Conservation (phyloP, 2,113 vertebrate species). For the Sebastes schlegelii region DNA sequence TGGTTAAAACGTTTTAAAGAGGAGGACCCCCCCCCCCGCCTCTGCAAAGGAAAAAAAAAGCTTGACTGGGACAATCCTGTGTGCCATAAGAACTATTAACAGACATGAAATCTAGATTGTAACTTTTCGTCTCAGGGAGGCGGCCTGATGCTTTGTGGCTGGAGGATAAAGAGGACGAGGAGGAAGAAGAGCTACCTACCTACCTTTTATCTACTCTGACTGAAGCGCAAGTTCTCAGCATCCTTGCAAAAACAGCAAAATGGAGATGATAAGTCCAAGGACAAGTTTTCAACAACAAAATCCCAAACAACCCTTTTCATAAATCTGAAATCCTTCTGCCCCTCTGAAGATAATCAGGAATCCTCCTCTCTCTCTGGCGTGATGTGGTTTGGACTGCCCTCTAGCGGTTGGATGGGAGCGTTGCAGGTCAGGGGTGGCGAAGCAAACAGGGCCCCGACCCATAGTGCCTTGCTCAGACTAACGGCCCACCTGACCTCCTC, state of each 20-base stretch:
- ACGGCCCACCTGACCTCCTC: conserved; percentile 63
- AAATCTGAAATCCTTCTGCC: conserved; percentile 20
- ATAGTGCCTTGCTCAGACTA: conserved; percentile 83
- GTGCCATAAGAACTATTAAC: conserved; percentile 82
- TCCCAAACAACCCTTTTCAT: conserved; percentile 30
- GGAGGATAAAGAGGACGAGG: conserved; percentile 70
- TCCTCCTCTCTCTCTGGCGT: conserved; percentile 34
- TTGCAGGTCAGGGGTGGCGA: conserved; percentile 60
- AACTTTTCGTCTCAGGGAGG: conserved; percentile 83
- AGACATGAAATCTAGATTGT: conserved; percentile 77
- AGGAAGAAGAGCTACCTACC: conserved; percentile 64
- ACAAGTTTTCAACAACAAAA: conserved; percentile 53
- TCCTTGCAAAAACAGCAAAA: conserved; percentile 53
- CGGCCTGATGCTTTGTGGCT: conserved; percentile 70
- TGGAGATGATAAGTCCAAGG: conserved; percentile 37
- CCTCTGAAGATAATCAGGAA: conserved; percentile 58
- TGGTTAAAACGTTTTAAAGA: conserved; percentile 59
- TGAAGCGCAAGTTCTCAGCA: conserved; percentile 66
- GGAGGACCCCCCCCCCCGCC: conserved; percentile 16
- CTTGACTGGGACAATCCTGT: conserved; percentile 83
- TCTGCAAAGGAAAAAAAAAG: conserved; percentile 50
- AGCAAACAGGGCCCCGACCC: conserved; percentile 58
- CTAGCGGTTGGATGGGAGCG: conserved; percentile 65
- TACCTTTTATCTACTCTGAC: conserved; percentile 70
- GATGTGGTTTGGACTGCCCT: conserved; percentile 62